These are phyloP conservation scores for Hyposmocoma kahamanoa DNA, from an alignment of 1,140 invertebrate species.

Conservation along the genomic window DNA sequence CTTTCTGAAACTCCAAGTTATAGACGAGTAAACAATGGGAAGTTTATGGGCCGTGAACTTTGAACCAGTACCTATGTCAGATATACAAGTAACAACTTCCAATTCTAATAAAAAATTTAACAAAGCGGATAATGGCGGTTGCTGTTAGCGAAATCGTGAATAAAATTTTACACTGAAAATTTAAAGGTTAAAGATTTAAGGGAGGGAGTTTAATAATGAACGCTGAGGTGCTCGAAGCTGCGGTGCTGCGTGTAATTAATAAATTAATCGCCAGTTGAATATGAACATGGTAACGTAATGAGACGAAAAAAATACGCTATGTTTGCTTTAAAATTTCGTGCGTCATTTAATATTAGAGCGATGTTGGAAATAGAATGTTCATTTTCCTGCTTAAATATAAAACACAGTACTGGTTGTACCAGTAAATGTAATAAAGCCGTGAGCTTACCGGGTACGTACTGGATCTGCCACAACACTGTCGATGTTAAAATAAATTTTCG, in stretches of 20 bases:
- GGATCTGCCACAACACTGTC: too few relatives aligned
- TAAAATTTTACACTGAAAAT: constrained; percentile 24
- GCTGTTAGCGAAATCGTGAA: constrained; percentile 28
- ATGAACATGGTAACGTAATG: too few relatives aligned
- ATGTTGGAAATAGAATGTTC: too few relatives aligned
- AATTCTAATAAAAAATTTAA: constrained; percentile 66
- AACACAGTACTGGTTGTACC: too few relatives aligned
- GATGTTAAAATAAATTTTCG: too few relatives aligned
- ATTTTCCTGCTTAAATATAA: too few relatives aligned
- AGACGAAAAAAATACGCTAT: too few relatives aligned
- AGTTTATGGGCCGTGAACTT: constrained; percentile 53
- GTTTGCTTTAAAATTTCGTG: too few relatives aligned
- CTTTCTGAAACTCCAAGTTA: constrained; percentile 55
- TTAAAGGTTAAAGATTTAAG: constrained; percentile 4
- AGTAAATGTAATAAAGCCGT: too few relatives aligned
- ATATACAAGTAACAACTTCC: constrained; percentile 51
- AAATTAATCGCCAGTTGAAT: too few relatives aligned
- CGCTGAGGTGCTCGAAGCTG: not conserved
- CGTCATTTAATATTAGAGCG: too few relatives aligned
- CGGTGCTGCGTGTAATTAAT: not conserved
- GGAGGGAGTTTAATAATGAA: constrained; percentile 1
- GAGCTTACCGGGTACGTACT: too few relatives aligned
- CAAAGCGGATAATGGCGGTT: constrained; percentile 35
- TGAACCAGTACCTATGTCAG: constrained; percentile 54
- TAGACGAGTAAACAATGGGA: constrained; percentile 63